phyloP scores from a whole-genome alignment of 2,888 invertebrate genomes.

The Ophonus ardosiacus region DNA sequence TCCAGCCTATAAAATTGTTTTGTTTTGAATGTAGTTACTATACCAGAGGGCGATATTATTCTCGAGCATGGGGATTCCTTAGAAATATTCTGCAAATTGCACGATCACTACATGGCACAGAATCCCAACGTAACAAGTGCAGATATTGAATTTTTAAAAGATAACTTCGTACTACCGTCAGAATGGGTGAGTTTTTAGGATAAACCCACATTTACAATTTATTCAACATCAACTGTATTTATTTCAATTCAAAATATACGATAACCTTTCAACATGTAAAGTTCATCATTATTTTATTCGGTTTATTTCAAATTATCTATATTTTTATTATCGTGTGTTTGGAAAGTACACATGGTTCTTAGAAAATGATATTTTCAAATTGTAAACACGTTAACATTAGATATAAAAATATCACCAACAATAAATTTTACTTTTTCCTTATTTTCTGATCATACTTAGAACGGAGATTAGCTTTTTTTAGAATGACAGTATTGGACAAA shows the following conservation, averaged over 20 bases:
- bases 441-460: not conserved
- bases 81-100: slow-evolving; percentile 81
- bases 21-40: slow-evolving; percentile 70
- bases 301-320: not conserved
- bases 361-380: slow-evolving; percentile 13
- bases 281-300: slow-evolving; percentile 5
- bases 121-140: slow-evolving; percentile 77
- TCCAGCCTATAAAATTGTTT: slow-evolving; percentile 23
- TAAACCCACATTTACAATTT: slow-evolving; percentile 1
- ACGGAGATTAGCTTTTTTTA: not conserved
- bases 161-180: slow-evolving; percentile 72
- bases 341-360: not conserved
- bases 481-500: not conserved
- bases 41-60: slow-evolving; percentile 73
- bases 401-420: not conserved
- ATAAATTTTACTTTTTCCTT: not conserved
- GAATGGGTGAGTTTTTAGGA: slow-evolving; percentile 71
- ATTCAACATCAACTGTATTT: slow-evolving; percentile 5
- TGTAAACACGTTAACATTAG: slow-evolving; percentile 1
- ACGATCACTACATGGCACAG: slow-evolving; percentile 75
- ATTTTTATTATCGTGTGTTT: not conserved
- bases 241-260: slow-evolving; percentile 4
- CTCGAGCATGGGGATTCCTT: slow-evolving; percentile 80
- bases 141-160: slow-evolving; percentile 76
- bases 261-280: slow-evolving; percentile 30